Percentiles rank a stretch among this genome's conserved stretches.
These are phyloP conservation scores for Lepisosteus oculatus DNA, from an alignment of 2,113 vertebrate genomes.

Conservation along the genomic window DNA sequence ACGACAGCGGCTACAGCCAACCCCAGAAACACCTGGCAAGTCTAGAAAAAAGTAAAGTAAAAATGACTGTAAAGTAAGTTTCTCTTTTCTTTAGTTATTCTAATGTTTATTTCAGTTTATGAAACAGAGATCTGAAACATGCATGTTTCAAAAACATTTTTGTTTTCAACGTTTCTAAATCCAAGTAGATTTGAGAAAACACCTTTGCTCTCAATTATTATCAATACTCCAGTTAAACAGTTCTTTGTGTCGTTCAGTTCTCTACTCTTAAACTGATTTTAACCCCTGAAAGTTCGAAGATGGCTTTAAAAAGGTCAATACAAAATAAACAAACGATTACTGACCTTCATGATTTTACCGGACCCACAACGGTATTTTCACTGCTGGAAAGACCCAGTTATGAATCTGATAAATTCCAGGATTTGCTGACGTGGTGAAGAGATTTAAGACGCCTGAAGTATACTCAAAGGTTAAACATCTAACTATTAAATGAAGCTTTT, in stretches of 20 bases:
- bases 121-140: no score
- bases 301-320: background rate
- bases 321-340: background rate
- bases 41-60: slow-evolving; percentile 45
- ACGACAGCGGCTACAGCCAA: slow-evolving; percentile 55
- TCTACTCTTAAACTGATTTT: no score
- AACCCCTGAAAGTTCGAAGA: no score
- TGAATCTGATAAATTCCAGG: slow-evolving; percentile 23
- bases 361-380: slow-evolving; percentile 19
- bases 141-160: no score
- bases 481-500: slow-evolving; percentile 15
- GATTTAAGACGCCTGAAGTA: slow-evolving; percentile 14
- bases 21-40: slow-evolving; percentile 54
- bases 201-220: no score
- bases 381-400: slow-evolving; percentile 16
- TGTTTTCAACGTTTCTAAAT: no score
- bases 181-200: no score
- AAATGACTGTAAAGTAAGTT: no score
- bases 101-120: no score
- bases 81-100: no score
- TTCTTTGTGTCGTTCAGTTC: no score
- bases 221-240: no score
- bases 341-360: background rate
- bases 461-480: slow-evolving; percentile 13
- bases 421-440: slow-evolving; percentile 26